Conservation (phyloP, 1,140 invertebrate genomes). For the Acromyrmex charruanus region DNA sequence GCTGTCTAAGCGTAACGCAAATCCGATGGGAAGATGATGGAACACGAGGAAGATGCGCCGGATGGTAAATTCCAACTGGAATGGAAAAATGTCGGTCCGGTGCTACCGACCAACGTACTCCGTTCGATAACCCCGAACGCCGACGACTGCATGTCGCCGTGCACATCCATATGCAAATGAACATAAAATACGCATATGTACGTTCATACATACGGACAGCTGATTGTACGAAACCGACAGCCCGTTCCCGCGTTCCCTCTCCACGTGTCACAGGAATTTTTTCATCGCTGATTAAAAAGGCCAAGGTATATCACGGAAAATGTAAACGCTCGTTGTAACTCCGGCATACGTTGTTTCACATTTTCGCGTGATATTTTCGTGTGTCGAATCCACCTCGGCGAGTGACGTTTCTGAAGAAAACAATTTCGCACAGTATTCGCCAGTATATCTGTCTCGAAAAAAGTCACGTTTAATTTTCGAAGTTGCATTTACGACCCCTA, state of each 20-base stretch:
- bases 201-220: conserved; percentile 40
- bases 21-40: conserved; percentile 65
- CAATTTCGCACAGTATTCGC: not conserved
- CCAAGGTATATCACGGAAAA: conserved; percentile 21
- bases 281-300: conserved; percentile 31
- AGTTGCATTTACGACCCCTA: too few relatives aligned
- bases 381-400: not conserved
- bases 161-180: conserved; percentile 74
- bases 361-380: conserved; percentile 8
- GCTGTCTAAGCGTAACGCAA: conserved; percentile 59
- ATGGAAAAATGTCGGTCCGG: conserved; percentile 72
- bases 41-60: conserved; percentile 58
- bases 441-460: not conserved
- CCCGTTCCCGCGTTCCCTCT: not conserved
- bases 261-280: conserved; percentile 15
- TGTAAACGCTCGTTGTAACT: not conserved
- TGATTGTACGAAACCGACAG: conserved; percentile 67
- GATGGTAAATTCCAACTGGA: conserved; percentile 65
- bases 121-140: conserved; percentile 71
- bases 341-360: not conserved
- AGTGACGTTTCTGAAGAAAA: not conserved
- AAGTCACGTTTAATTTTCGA: not conserved
- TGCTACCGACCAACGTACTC: conserved; percentile 8
- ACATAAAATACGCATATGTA: conserved; percentile 58
- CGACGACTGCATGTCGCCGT: conserved; percentile 67